Evolutionary conservation across 2,888 invertebrate species (phyloP), one percentile per base, ranked within the genome.

Genomic region (Eupeodes luniger): DNA sequence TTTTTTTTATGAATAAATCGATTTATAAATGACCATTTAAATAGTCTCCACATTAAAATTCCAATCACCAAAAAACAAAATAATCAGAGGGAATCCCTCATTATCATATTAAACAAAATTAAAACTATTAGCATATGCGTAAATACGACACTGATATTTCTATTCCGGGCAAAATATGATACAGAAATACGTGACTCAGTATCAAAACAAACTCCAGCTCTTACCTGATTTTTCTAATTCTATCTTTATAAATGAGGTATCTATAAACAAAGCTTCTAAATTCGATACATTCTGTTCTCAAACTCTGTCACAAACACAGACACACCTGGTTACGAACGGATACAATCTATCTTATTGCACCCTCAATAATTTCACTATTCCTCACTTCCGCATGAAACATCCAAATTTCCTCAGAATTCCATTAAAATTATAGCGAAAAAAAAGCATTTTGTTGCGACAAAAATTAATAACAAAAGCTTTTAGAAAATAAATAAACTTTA

Each of bases 31-130:
- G 53, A 40, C 67, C n/a, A 72, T 70, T 40, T 16, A 9, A 11
- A 51, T 55, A n/a, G 12, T n/a, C 14, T 51, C 4, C 9, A 47
- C 14, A 72, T 66, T 81, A n/a, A 19, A 36, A 10, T 49, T 59
- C 57, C n/a, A 47, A 55, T 36, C 19, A 34, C 64, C 27, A 36
- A 57, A 70, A 55, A 62, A 47, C 34, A 34, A 36, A 19, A n/a
- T 9, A 1, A 40, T 40, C 11, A 67, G 84, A 87, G 87, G 87
- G 87, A 87, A 84, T 87, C 87, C 87, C 87, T 87, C 87, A 84
- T 84, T 84, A 84, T 66, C 72, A 55, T 53, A 53, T 9, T 27
- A 11, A 59, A 44, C 6, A 36, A 53, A 27, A 57, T 40, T 7
- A 5, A 40, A 7, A 3, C 36, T 36, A 72, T 83, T 80, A 72